Conservation (phyloP, 2,113 vertebrate genomes). For the Malurus cyaneus region DNA sequence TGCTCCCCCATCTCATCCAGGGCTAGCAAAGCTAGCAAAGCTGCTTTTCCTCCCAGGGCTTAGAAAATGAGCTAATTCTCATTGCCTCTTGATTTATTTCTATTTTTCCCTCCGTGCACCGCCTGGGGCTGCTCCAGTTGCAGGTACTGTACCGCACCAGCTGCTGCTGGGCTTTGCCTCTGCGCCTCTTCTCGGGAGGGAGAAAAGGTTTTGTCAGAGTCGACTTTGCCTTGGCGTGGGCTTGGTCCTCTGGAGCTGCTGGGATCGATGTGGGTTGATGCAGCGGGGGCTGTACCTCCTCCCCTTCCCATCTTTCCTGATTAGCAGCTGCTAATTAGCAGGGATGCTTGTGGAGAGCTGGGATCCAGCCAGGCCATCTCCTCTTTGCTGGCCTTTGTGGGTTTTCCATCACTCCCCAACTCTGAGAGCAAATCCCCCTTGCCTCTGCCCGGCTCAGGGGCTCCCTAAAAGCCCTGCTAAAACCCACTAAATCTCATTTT, state of each 20-base stretch:
- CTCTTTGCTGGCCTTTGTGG: not conserved
- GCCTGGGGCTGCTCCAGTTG: conserved; percentile 67
- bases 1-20: not conserved
- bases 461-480: not conserved
- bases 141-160: conserved; percentile 67
- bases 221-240: accelerated
- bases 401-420: not conserved
- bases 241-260: not conserved
- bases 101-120: not conserved
- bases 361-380: accelerated
- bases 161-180: conserved; percentile 17
- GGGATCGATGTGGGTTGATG: not conserved
- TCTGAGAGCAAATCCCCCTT: not conserved
- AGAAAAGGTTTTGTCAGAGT: not conserved
- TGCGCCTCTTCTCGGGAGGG: accelerated
- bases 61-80: not conserved
- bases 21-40: not conserved
- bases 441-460: accelerated
- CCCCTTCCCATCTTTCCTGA: not conserved
- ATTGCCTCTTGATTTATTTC: conserved; percentile 40
- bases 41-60: not conserved
- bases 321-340: not conserved
- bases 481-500: not conserved
- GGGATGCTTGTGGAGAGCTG: not conserved
- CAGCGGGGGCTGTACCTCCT: not conserved